Evolutionary conservation across 2,888 invertebrate genomes (phyloP).

Genomic region (Kryphioiulus occultus): DNA sequence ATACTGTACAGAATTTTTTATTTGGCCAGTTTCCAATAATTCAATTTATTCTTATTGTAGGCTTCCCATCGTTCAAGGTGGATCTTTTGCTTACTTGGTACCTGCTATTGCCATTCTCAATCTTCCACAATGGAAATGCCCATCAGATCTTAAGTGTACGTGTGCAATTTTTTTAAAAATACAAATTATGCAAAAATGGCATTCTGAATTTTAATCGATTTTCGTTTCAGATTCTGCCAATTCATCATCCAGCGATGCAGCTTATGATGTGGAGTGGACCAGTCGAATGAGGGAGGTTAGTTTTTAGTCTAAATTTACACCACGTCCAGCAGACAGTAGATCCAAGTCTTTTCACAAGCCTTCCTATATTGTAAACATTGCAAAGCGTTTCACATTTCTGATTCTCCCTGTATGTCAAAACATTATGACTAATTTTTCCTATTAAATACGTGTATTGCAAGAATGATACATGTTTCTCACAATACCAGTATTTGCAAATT

Average conservation of each 20-base stretch:
- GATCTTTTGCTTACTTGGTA: slow-evolving; percentile 80
- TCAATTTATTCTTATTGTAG: slow-evolving; percentile 55
- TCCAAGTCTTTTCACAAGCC: too few species aligned
- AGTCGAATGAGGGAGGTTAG: slow-evolving; percentile 73
- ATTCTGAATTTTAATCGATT: background rate
- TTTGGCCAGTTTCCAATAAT: too few species aligned
- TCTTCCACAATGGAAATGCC: slow-evolving; percentile 77
- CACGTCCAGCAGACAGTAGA: too few species aligned
- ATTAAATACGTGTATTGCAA: too few species aligned
- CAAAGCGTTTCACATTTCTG: too few species aligned
- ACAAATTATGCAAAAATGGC: background rate
- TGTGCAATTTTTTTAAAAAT: background rate
- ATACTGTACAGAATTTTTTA: too few species aligned
- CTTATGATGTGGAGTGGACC: slow-evolving; percentile 68
- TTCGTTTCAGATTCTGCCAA: background rate
- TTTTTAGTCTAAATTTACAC: too few species aligned
- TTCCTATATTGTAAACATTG: too few species aligned
- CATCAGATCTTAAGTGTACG: slow-evolving; percentile 58
- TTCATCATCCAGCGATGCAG: background rate
- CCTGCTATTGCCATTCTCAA: slow-evolving; percentile 78
- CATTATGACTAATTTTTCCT: too few species aligned
- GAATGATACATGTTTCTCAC: too few species aligned
- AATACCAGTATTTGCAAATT: too few species aligned
- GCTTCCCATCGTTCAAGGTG: slow-evolving; percentile 65
- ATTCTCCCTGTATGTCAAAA: too few species aligned